A percentile compares a stretch with the other conserved stretches of the same genome.
Conservation (phyloP, 2,113 vertebrate species). For the Microcebus jonahi region DNA sequence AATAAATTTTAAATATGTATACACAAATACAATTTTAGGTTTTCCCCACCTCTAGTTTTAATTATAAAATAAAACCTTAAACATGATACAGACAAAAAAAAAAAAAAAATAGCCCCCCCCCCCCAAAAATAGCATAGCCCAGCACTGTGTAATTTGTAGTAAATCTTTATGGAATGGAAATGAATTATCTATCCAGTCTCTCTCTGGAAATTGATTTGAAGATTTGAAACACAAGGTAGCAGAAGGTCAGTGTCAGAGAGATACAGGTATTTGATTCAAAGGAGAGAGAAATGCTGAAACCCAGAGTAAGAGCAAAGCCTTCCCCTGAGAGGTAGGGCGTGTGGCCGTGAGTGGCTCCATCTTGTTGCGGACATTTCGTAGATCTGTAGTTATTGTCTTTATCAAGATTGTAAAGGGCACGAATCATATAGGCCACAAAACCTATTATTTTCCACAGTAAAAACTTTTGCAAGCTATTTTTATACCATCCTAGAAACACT, state of each 20-base stretch:
- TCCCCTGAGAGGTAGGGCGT: neutral
- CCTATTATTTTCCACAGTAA: neutral
- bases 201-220: neutral
- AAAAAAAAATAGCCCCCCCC: too few species aligned
- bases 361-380: accelerated
- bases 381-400: neutral
- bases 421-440: neutral
- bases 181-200: neutral
- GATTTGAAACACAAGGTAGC: neutral
- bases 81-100: too few species aligned
- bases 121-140: neutral
- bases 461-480: neutral
- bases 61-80: too few species aligned
- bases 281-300: neutral
- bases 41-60: too few species aligned
- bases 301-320: neutral
- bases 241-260: neutral
- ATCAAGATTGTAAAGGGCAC: neutral
- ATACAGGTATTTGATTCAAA: neutral
- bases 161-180: neutral
- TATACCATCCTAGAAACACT: neutral
- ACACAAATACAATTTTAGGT: too few species aligned
- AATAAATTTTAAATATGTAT: too few species aligned
- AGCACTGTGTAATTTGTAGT: neutral
- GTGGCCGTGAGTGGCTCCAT: accelerated